Conservation (phyloP, 2,797 vertebrate genomes). For the Urocyon cinereoargenteus region DNA sequence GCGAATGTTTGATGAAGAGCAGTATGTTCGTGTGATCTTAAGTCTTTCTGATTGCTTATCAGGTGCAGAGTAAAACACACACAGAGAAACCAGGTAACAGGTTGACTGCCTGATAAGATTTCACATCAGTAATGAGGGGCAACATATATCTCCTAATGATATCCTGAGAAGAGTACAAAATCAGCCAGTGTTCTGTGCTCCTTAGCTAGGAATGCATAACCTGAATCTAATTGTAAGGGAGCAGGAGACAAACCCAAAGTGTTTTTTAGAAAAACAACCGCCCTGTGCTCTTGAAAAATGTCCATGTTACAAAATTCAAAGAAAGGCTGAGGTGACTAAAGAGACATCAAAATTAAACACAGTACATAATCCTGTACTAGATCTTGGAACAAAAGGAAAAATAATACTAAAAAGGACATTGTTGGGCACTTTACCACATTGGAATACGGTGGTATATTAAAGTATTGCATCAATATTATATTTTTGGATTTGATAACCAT, state of each 20-base stretch:
- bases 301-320: conserved; percentile 14
- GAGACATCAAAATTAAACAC: background rate
- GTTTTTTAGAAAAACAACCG: conserved; percentile 28
- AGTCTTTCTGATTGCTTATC: background rate
- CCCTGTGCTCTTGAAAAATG: conserved; percentile 33
- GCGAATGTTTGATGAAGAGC: background rate
- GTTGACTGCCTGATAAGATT: background rate
- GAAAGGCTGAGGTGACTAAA: background rate
- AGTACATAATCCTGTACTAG: background rate
- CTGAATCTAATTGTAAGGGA: background rate
- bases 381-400: conserved; percentile 4
- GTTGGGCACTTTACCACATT: background rate
- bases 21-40: background rate
- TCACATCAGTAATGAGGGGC: background rate
- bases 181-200: background rate
- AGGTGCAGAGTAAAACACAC: background rate
- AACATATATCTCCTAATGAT: background rate
- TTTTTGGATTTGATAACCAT: conserved; percentile 15
- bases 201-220: background rate
- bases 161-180: background rate
- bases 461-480: background rate
- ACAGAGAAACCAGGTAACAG: background rate
- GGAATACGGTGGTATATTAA: background rate
- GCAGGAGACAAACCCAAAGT: background rate
- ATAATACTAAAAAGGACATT: background rate